Evolutionary conservation across 2,888 invertebrate genomes (phyloP).

Genomic region (Standfussiana lucernea): DNA sequence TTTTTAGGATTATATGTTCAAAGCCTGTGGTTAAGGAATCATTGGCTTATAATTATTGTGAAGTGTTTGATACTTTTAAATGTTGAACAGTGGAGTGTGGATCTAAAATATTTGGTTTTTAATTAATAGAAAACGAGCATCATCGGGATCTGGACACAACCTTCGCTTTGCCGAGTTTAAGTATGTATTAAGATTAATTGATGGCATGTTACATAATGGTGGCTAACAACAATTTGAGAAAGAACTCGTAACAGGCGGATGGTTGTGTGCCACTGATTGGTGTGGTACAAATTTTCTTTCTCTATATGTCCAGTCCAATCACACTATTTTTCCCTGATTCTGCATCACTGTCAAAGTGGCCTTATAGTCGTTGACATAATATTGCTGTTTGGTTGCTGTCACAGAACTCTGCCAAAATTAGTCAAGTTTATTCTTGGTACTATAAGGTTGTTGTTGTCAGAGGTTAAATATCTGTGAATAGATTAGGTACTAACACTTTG

Average conservation of each 20-base stretch:
- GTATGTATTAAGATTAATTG: conserved; percentile 1
- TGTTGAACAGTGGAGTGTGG: conserved; percentile 26
- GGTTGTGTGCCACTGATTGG: conserved; percentile 22
- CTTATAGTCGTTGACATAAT: not conserved
- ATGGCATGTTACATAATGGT: not conserved
- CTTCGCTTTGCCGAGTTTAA: not conserved
- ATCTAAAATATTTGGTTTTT: conserved; percentile 17
- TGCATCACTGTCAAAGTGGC: conserved; percentile 2
- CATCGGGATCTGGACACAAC: not conserved
- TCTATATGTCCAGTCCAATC: not conserved
- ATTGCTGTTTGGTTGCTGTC: not conserved
- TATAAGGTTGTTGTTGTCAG: not conserved
- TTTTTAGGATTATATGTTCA: conserved; percentile 23
- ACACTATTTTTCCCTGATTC: not conserved
- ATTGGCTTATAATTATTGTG: conserved; percentile 5
- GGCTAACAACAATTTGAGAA: not conserved
- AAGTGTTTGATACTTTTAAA: conserved; percentile 19
- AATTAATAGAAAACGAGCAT: conserved; percentile 10
- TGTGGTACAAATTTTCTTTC: conserved; percentile 2
- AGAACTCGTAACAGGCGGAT: not conserved
- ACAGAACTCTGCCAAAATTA: not conserved
- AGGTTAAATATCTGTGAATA: not conserved
- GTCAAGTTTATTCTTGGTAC: not conserved
- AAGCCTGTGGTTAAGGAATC: conserved; percentile 16
- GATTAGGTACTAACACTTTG: conserved; percentile 6